Conservation (phyloP, 2,113 vertebrate genomes). For the Corythornis cristatus region DNA sequence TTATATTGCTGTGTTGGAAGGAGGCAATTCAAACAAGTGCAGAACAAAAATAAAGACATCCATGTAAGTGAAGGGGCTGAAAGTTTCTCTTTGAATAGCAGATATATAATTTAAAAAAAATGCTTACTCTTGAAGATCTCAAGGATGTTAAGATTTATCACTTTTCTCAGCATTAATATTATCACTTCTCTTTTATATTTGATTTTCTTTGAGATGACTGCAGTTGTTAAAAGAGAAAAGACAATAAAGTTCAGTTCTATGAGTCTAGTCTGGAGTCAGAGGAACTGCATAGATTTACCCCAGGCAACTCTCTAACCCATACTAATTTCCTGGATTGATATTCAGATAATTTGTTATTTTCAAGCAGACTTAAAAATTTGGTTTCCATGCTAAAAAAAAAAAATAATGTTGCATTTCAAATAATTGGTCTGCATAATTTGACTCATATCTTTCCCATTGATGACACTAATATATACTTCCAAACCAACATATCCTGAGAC, state of each 20-base stretch:
- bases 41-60: not conserved
- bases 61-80: not conserved
- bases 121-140: not conserved
- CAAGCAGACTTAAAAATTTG: not conserved
- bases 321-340: not conserved
- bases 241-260: not conserved
- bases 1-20: not conserved
- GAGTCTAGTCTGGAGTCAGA: not conserved
- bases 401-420: not conserved
- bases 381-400: not conserved
- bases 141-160: not conserved
- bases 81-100: not conserved
- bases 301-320: not conserved
- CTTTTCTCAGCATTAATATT: not conserved
- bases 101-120: not conserved
- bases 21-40: not conserved
- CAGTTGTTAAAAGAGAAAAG: not conserved
- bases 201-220: not conserved
- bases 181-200: not conserved
- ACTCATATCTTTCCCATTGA: not conserved
- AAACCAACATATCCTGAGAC: rapidly evolving
- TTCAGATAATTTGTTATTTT: not conserved
- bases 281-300: not conserved
- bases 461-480: not conserved
- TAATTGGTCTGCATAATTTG: not conserved